These are phyloP conservation scores for Trididemnum clinides DNA, from an alignment of 23 tunicate species.

Conservation along the genomic window DNA sequence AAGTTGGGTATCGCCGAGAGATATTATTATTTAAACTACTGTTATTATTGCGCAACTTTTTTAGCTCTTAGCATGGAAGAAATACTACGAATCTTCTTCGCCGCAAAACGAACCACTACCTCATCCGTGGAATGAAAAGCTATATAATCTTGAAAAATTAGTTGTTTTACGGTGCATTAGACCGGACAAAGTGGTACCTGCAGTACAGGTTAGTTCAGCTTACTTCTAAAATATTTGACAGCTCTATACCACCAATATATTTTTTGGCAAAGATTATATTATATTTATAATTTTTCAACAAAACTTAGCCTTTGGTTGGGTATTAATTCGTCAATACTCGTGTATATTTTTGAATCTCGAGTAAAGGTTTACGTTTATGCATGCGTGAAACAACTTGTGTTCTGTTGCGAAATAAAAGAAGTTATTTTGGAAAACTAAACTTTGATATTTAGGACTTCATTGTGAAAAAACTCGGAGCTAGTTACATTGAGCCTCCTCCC, in stretches of 20 bases:
- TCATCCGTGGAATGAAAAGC: constrained; percentile 60
- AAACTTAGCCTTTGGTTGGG: too few species aligned
- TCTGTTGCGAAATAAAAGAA: too few species aligned
- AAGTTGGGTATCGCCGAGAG: too few species aligned
- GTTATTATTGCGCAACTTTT: neutral
- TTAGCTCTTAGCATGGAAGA: constrained; percentile 62
- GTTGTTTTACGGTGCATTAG: constrained; percentile 76
- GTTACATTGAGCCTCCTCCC: constrained; percentile 86
- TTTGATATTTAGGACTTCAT: constrained; percentile 58
- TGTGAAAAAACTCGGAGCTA: constrained; percentile 67
- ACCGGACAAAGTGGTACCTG: constrained; percentile 87
- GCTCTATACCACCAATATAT: too few species aligned
- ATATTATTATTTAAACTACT: neutral
- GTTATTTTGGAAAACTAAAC: neutral
- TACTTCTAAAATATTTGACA: too few species aligned
- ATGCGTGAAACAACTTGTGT: too few species aligned
- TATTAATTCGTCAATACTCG: too few species aligned
- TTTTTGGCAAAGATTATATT: too few species aligned
- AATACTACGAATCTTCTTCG: constrained; percentile 58
- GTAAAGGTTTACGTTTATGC: too few species aligned
- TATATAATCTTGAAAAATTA: constrained; percentile 50
- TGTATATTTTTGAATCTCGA: too few species aligned
- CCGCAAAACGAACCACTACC: constrained; percentile 67
- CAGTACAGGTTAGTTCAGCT: constrained; percentile 66
- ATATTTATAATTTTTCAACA: too few species aligned